These are phyloP conservation scores for Leptopilina syphax DNA, from an alignment of 2,888 invertebrate species.

Conservation along the genomic window DNA sequence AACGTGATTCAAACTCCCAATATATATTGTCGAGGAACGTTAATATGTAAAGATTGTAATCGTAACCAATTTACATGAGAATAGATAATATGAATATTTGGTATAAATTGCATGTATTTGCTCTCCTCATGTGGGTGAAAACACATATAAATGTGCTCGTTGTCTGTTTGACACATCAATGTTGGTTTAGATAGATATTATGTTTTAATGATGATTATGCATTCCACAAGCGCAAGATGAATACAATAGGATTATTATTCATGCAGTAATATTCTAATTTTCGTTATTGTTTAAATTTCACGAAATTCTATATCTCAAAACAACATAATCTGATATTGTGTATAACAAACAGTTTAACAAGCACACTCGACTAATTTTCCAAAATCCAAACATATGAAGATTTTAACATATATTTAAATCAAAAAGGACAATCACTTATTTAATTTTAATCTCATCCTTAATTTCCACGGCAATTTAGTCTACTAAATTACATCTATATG, in stretches of 20 bases:
- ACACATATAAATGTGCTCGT: background rate
- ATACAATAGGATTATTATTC: background rate
- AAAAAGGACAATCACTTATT: too few relatives aligned
- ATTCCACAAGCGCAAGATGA: slow-evolving; percentile 2
- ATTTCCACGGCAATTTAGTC: too few relatives aligned
- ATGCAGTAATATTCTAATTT: slow-evolving; percentile 1
- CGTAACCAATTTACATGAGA: slow-evolving; percentile 9
- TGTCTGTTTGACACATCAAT: background rate
- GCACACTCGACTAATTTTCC: too few relatives aligned
- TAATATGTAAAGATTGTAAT: slow-evolving; percentile 14
- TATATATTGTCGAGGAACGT: background rate
- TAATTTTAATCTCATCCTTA: too few relatives aligned
- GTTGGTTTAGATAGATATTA: background rate
- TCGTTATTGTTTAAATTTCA: slow-evolving; percentile 7
- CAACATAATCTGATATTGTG: too few relatives aligned
- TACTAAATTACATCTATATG: too few relatives aligned
- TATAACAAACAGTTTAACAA: too few relatives aligned
- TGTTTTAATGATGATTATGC: slow-evolving; percentile 4
- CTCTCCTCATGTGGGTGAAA: background rate
- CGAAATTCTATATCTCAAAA: background rate
- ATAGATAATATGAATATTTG: slow-evolving; percentile 1
- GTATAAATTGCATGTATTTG: slow-evolving; percentile 6
- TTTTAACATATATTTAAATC: too few relatives aligned
- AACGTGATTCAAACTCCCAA: too few relatives aligned
- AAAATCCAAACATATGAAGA: too few relatives aligned